Conservation (phyloP, 2,797 vertebrate genomes). For the Acomys russatus region DNA sequence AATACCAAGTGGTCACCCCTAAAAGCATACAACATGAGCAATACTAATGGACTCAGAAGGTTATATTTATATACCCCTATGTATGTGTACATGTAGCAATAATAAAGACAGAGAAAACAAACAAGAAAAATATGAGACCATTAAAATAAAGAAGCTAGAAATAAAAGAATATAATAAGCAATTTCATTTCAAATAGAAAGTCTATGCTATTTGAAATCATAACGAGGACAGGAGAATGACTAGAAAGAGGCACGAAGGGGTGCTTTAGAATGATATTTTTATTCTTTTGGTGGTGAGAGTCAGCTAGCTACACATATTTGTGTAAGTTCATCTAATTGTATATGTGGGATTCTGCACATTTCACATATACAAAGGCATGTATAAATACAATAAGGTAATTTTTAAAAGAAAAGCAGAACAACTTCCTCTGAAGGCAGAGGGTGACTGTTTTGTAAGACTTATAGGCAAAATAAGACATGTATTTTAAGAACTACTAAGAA, state of each 20-base stretch:
- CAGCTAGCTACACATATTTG: neutral
- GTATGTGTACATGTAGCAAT: neutral
- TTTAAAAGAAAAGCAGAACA: neutral
- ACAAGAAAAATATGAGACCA: neutral
- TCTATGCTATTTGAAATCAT: neutral
- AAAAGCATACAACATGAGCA: neutral
- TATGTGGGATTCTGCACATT: neutral
- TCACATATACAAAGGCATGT: neutral
- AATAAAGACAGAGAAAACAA: neutral
- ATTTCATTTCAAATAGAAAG: neutral
- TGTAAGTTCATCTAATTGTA: neutral
- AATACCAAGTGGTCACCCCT: neutral
- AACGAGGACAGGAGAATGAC: neutral
- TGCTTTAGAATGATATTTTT: neutral
- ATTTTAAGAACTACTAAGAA: slow-evolving; percentile 34
- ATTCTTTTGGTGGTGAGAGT: neutral
- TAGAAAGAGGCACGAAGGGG: neutral
- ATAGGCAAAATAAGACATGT: slow-evolving; percentile 42
- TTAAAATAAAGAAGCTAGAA: slow-evolving; percentile 5
- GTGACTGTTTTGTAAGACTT: neutral
- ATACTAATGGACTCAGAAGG: neutral
- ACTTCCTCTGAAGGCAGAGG: neutral
- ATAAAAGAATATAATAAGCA: neutral
- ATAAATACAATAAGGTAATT: neutral
- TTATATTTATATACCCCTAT: neutral